Evolutionary conservation across 2,888 invertebrate species (phyloP), one percentile per base, ranked within the genome.

Genomic region (Aporophyla lueneburgensis): DNA sequence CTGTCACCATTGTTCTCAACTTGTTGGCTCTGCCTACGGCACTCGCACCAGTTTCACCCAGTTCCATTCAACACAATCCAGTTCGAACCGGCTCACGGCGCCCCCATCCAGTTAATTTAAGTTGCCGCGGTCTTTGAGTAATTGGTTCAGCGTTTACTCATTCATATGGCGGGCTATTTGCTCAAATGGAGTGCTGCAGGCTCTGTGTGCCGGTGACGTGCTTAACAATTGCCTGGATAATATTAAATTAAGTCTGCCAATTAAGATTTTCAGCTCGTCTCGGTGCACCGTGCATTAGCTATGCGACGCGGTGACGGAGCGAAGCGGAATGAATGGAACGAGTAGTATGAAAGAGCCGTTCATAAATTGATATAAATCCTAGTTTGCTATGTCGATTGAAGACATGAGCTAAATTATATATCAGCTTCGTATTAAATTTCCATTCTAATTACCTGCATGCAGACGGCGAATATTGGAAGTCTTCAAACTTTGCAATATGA

Each of bases 91-190:
- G 76, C 71, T 80, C 70, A 67, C 76, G 65, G 61, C 43, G 40
- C 78, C 78, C 69, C 76, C 76, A 81, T 73, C 83, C 86, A 80
- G 91, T 90, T 91, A 91, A 92, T 92, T 92, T 91, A 91, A 92
- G 92, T 91, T 92, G 76, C 83, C 79, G 69, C 86, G 71, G 74
- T 85, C 88, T 85, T 84, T 74, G 81, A 84, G 89, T 90, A 91
- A 92, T 90, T 91, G 89, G 84, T 86, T 87, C 83, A 80, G 73
- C 88, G 85, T 88, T 91, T 86, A 89, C 88, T 89, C 84, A 91
- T 91, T 91, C 91, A 91, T 86, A 86, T 79, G 84, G 56, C 76
- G 83, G 75, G 85, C 76, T 80, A 86, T 86, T 82, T 79, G 79
- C 86, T 78, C 59, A 78, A 76, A 80, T 63, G 71, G 79, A 80